These are phyloP conservation scores for Catostylus mosaicus DNA, from an alignment of 30 jellyfish, hydroid and myxozoan species.

Conservation along the genomic window DNA sequence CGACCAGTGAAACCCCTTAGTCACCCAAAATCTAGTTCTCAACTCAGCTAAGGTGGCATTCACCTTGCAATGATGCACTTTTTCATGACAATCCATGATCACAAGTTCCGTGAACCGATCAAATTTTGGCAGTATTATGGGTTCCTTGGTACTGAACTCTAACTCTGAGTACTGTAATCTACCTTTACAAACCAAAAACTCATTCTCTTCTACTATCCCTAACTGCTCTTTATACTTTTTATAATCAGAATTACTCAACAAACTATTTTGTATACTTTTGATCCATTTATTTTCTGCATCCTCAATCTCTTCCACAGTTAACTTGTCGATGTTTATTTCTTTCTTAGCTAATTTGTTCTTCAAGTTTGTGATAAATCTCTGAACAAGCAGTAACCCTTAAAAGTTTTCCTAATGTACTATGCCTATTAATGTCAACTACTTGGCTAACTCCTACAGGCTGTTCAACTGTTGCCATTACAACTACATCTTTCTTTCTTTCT, in stretches of 20 bases:
- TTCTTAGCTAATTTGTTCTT: neutral
- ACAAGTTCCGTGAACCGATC: slow-evolving; percentile 30
- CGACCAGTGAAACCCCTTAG: too few species aligned
- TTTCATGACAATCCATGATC: slow-evolving; percentile 42
- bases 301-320: slow-evolving; percentile 31
- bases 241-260: slow-evolving; percentile 20
- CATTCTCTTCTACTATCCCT: slow-evolving; percentile 8
- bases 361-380: slow-evolving; percentile 30
- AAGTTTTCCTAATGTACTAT: slow-evolving; percentile 24
- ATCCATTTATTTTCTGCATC: slow-evolving; percentile 45
- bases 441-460: slow-evolving; percentile 21
- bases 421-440: slow-evolving; percentile 39
- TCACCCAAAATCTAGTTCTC: slow-evolving; percentile 42
- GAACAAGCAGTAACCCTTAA: slow-evolving; percentile 45
- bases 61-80: slow-evolving; percentile 47
- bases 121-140: slow-evolving; percentile 40
- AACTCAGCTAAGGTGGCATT: slow-evolving; percentile 55
- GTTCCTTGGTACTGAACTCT: slow-evolving; percentile 19
- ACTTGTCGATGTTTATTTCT: slow-evolving; percentile 5
- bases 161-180: slow-evolving; percentile 36
- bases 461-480: slow-evolving; percentile 2
- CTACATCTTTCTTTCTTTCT: slow-evolving; percentile 48
- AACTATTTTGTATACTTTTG: slow-evolving; percentile 1
- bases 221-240: slow-evolving; percentile 15
- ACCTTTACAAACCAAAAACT: slow-evolving; percentile 25